Base-by-base conservation (phyloP, 2,888 invertebrate genomes). In the Pelosia muscerda region DNA sequence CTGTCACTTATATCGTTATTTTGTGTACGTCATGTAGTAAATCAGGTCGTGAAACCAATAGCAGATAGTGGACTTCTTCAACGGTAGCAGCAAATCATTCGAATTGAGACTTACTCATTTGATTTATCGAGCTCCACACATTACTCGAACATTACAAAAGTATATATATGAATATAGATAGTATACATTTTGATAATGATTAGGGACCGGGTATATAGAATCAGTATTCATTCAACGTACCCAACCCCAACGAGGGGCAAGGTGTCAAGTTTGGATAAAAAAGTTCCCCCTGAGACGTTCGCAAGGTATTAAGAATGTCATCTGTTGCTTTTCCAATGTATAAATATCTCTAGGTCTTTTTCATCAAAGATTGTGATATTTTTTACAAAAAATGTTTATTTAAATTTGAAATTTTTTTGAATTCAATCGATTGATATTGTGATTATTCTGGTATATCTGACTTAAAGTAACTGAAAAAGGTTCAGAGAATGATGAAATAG, bases 181-280 rank as follows among this genome's bases (percentile, higher is more conserved):
- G 42, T 19, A 42, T 49, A n/a, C n/a, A 49, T 49, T 4, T 49
- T 49, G 8, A 49, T 49, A 49, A 49, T 49, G 49, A 49, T 59
- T 49, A 57, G 25, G 56, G 42, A 49, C 31, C 2, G 26, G n/a
- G 25, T 64, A 68, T 68, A 49, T 57, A 53, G 61, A 69, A 75
- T 82, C 80, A 76, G 71, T 80, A 81, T 81, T 82, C 81, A 73
- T 56, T 74, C 64, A 65, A 68, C 74, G 78, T 74, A 69, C 59
- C 58, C 42, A 56, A 59, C 42, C 59, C 58, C 42, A 56, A 59
- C 42, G 68, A 69, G 71, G 71, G 74, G 74, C 28, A 77, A 73
- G 73, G 77, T 80, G 81, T 74, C 70, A 75, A 78, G 64, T 77
- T 74, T 60, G 64, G 66, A 75, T 77, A 68, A 79, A 75, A 65